Evolutionary conservation across 2,888 invertebrate species (phyloP).

Genomic region (Tetrapedia diversipes): DNA sequence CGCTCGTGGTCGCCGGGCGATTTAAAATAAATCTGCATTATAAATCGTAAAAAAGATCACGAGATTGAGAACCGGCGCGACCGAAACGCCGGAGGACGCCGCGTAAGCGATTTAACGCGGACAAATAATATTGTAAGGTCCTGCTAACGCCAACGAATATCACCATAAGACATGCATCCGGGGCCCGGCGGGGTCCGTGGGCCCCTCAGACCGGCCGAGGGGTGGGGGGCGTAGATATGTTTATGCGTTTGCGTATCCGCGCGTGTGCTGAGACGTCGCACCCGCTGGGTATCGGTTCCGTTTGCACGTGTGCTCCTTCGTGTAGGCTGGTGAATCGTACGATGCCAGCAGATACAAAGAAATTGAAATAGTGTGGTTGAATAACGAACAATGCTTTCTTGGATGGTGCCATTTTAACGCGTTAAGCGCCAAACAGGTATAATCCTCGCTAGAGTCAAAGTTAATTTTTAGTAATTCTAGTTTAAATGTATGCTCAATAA

Average conservation of each 20-base stretch:
- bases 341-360: slow-evolving; percentile 30
- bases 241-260: slow-evolving; percentile 78
- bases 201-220: slow-evolving; percentile 20
- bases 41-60: neutral
- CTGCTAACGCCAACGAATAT: slow-evolving; percentile 77
- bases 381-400: too few species aligned
- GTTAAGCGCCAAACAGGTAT: too few species aligned
- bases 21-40: neutral
- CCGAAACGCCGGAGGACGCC: slow-evolving; percentile 51
- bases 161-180: slow-evolving; percentile 78
- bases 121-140: slow-evolving; percentile 78
- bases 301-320: slow-evolving; percentile 35
- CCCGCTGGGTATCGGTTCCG: slow-evolving; percentile 42
- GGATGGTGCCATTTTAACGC: too few species aligned
- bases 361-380: too few species aligned
- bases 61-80: slow-evolving; percentile 62
- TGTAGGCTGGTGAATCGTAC: slow-evolving; percentile 17
- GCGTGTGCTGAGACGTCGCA: slow-evolving; percentile 64
- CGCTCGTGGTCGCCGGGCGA: neutral
- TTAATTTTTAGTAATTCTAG: too few species aligned
- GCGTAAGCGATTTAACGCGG: slow-evolving; percentile 75
- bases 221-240: slow-evolving; percentile 68
- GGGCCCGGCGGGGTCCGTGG: slow-evolving; percentile 46
- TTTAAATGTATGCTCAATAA: too few species aligned
- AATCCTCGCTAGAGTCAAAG: too few species aligned